Percentiles rank a stretch among this genome's conserved stretches.
phyloP scores from a whole-genome alignment of 2,113 vertebrate genomes.

The Tringa solitaria region DNA sequence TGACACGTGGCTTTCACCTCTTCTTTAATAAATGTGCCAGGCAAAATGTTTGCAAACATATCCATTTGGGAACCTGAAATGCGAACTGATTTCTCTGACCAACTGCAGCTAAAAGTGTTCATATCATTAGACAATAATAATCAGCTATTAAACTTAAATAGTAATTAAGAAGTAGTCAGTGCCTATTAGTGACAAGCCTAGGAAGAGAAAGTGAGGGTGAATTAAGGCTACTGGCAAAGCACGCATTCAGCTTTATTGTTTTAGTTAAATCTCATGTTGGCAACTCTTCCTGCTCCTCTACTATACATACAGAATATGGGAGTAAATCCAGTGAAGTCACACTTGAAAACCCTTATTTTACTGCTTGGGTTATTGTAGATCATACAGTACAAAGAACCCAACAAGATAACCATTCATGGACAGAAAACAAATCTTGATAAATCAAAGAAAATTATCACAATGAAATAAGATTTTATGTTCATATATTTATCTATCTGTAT shows the following conservation, averaged over 20 bases:
- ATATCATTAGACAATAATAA: neutral
- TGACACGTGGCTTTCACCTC: neutral
- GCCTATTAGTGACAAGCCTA: conserved; percentile 3
- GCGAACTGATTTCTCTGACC: neutral
- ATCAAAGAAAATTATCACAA: neutral
- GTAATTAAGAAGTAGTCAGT: conserved; percentile 25
- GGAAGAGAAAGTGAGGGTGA: conserved; percentile 11
- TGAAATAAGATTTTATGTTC: neutral
- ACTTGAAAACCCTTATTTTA: neutral
- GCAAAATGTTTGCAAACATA: neutral
- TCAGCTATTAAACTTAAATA: conserved; percentile 17
- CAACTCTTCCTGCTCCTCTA: neutral
- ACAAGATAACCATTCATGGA: neutral
- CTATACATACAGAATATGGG: neutral
- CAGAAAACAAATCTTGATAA: neutral
- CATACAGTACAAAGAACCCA: neutral
- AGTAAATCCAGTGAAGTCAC: neutral
- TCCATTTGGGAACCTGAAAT: neutral
- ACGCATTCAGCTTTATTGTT: neutral
- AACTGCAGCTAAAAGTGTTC: neutral
- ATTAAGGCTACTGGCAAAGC: conserved; percentile 28
- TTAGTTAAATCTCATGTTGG: neutral
- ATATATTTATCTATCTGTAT: neutral
- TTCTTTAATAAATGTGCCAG: neutral
- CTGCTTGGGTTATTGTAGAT: neutral